phyloP scores from a whole-genome alignment of 2,888 invertebrate genomes.

The Eristalis pertinax region DNA sequence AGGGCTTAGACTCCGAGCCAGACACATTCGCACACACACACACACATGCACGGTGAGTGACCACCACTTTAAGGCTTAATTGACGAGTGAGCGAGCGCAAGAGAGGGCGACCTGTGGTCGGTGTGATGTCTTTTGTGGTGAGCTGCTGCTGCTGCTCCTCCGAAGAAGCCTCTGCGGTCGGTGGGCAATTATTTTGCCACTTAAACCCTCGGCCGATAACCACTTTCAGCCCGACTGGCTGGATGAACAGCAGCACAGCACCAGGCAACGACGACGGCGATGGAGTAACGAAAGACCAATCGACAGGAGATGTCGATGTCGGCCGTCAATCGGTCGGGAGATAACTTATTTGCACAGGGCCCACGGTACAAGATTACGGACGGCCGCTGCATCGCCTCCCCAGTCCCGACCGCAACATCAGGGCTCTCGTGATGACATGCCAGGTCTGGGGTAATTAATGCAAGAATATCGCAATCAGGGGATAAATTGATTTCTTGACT shows the following conservation, averaged over 20 bases:
- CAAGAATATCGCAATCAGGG: conserved; percentile 61
- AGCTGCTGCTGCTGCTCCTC: conserved; percentile 28
- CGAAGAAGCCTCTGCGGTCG: conserved; percentile 52
- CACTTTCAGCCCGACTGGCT: conserved; percentile 39
- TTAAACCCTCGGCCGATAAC: conserved; percentile 67
- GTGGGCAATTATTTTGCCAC: conserved; percentile 68
- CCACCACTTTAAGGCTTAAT: conserved; percentile 69
- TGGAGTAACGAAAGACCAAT: conserved; percentile 10
- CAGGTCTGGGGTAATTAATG: conserved; percentile 63
- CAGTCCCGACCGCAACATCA: conserved; percentile 28
- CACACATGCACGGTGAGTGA: conserved; percentile 41
- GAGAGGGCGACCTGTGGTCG: conserved; percentile 41
- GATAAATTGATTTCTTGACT: conserved; percentile 60
- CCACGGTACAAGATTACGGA: conserved; percentile 42
- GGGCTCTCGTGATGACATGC: conserved; percentile 58
- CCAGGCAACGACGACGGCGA: conserved; percentile 11
- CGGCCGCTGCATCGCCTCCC: neutral
- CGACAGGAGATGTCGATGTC: conserved; percentile 64
- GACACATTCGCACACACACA: neutral
- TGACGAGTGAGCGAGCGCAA: conserved; percentile 47
- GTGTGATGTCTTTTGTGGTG: conserved; percentile 40
- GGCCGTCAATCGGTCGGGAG: conserved; percentile 65
- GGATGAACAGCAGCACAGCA: conserved; percentile 10
- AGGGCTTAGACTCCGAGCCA: neutral
- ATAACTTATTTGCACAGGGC: conserved; percentile 70